Evolutionary conservation across 2,797 vertebrate genomes (phyloP).

Genomic region (Ctenopoma kingsleyae): DNA sequence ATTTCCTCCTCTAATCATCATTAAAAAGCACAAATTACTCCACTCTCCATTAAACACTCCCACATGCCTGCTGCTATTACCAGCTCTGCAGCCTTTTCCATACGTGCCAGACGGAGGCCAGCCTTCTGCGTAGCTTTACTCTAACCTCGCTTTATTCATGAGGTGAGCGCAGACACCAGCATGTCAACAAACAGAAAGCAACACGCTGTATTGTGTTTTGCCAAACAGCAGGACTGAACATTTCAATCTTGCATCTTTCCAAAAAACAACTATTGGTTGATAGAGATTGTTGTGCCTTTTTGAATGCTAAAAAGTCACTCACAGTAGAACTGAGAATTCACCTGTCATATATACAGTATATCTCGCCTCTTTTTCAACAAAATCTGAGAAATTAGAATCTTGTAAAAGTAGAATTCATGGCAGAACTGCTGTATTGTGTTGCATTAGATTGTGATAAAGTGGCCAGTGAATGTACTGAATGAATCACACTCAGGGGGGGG

Average conservation of each 20-base stretch:
- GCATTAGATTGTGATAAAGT: too few species aligned
- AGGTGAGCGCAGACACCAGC: conserved; percentile 31
- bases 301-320: conserved; percentile 27
- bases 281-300: conserved; percentile 15
- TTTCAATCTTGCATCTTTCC: conserved; percentile 34
- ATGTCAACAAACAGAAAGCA: conserved; percentile 44
- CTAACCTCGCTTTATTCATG: conserved; percentile 41
- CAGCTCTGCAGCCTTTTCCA: conserved; percentile 54
- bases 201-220: conserved; percentile 25
- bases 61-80: conserved; percentile 76
- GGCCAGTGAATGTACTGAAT: too few species aligned
- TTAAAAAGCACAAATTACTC: conserved; percentile 92
- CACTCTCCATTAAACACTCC: conserved; percentile 92
- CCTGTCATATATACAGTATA: neutral
- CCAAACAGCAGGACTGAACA: conserved; percentile 22
- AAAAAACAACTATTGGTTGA: conserved; percentile 11
- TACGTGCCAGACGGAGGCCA: conserved; percentile 34
- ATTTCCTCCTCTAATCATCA: conserved; percentile 98
- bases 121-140: conserved; percentile 27
- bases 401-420: too few species aligned
- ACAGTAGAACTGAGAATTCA: conserved; percentile 2
- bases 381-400: too few species aligned
- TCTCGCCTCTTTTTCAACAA: too few species aligned
- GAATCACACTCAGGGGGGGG: too few species aligned
- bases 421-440: too few species aligned